phyloP scores from a whole-genome alignment of 2,888 invertebrate genomes.

The Sinelater perroti region DNA sequence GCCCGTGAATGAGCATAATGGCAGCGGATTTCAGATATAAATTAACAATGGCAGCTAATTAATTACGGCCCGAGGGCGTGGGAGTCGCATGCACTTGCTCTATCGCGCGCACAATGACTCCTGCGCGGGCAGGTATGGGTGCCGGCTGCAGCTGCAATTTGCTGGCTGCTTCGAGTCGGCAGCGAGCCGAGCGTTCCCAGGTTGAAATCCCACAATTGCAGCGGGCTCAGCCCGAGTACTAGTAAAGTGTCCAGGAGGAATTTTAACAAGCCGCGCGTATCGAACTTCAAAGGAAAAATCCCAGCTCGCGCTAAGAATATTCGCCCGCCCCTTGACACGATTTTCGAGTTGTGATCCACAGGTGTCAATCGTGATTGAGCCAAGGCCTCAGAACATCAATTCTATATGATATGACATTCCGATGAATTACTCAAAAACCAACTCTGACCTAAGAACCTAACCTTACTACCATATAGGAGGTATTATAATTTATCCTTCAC shows the following conservation, averaged over 20 bases:
- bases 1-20: conserved; percentile 11
- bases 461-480: too few species aligned
- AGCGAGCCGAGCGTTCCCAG: not conserved
- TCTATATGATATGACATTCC: too few species aligned
- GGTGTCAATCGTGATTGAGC: too few species aligned
- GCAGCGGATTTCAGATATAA: conserved; percentile 26
- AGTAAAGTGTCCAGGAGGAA: not conserved
- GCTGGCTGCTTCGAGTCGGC: conserved; percentile 11
- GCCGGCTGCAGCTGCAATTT: conserved; percentile 4
- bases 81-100: conserved; percentile 30
- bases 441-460: too few species aligned
- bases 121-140: conserved; percentile 17
- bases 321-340: too few species aligned
- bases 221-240: not conserved
- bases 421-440: too few species aligned
- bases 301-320: too few species aligned
- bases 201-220: conserved; percentile 1
- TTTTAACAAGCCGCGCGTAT: conserved; percentile 14
- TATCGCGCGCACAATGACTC: conserved; percentile 29
- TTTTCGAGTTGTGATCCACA: too few species aligned
- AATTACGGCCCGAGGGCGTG: conserved; percentile 24
- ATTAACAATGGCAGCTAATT: conserved; percentile 31
- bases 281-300: too few species aligned
- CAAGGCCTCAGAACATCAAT: too few species aligned
- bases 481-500: too few species aligned